A percentile compares a stretch with the other conserved stretches of the same genome.
These are phyloP conservation scores for Folsomia candida DNA, from an alignment of 2,888 invertebrate species.

Conservation along the genomic window DNA sequence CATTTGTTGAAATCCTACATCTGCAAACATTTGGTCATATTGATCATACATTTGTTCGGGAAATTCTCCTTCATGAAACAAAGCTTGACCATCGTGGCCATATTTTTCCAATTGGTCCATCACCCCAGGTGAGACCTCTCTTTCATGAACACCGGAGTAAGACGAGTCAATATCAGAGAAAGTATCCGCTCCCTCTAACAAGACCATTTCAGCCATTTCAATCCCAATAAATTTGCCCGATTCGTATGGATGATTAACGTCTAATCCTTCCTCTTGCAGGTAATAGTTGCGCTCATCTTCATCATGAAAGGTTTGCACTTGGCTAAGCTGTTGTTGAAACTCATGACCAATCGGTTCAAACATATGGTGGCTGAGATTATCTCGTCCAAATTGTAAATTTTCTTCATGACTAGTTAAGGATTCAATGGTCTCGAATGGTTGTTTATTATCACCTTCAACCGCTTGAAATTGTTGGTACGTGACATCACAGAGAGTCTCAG, in stretches of 20 bases:
- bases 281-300: not conserved
- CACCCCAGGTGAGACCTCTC: too few species aligned
- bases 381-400: not conserved
- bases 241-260: not conserved
- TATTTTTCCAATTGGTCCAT: too few species aligned
- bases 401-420: not conserved
- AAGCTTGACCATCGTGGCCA: too few species aligned
- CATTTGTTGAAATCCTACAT: too few species aligned
- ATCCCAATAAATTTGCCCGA: slow-evolving; percentile 17
- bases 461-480: not conserved
- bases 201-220: slow-evolving; percentile 24
- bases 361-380: not conserved
- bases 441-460: not conserved
- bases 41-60: too few species aligned
- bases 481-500: not conserved
- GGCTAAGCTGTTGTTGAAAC: not conserved
- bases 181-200: slow-evolving; percentile 37
- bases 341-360: not conserved
- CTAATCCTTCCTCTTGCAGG: too few species aligned
- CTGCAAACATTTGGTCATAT: too few species aligned
- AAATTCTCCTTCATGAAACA: too few species aligned
- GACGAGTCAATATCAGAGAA: slow-evolving; percentile 36
- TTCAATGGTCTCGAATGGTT: not conserved
- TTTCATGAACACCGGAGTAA: slow-evolving; percentile 33
- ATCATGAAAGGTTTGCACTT: not conserved